Percentiles rank a stretch among this genome's conserved stretches.
Evolutionary conservation across 1,140 invertebrate species (phyloP).

Genomic region (Eumeta japonica): DNA sequence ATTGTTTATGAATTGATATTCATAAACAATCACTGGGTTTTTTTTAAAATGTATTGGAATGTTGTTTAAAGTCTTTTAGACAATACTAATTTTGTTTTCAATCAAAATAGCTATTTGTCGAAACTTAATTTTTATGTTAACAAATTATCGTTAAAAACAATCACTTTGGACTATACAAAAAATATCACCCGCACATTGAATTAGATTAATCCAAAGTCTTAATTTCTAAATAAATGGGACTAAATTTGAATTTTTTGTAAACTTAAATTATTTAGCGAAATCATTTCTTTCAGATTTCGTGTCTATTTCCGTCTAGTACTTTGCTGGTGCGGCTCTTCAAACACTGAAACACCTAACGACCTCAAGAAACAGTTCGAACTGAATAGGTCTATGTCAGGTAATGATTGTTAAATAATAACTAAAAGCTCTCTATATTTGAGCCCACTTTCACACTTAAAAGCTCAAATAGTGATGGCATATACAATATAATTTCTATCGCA

Average conservation of each 20-base stretch:
- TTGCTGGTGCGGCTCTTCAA: conserved; percentile 34
- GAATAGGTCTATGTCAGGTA: conserved; percentile 45
- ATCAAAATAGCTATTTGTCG: too few species aligned
- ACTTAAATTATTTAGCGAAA: conserved; percentile 1
- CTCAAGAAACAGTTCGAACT: conserved; percentile 38
- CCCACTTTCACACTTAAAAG: not conserved
- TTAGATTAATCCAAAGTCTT: not conserved
- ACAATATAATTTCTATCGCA: conserved; percentile 20
- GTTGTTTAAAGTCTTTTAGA: too few species aligned
- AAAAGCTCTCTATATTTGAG: not conserved
- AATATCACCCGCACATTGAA: too few species aligned
- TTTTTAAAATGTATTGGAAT: too few species aligned
- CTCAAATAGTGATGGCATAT: not conserved
- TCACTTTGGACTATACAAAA: too few species aligned
- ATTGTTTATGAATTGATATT: too few species aligned
- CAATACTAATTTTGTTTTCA: too few species aligned
- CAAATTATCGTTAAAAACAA: too few species aligned
- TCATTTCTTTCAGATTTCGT: conserved; percentile 25
- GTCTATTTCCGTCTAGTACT: conserved; percentile 41
- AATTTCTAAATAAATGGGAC: too few species aligned
- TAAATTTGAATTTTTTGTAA: not conserved
- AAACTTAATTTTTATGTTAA: too few species aligned
- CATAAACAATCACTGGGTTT: too few species aligned
- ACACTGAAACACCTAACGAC: conserved; percentile 29
- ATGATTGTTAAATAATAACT: conserved; percentile 5